Evolutionary conservation across 2,113 vertebrate species (phyloP), one percentile per base, ranked within the genome.

Genomic region (Seriola quinqueradiata): DNA sequence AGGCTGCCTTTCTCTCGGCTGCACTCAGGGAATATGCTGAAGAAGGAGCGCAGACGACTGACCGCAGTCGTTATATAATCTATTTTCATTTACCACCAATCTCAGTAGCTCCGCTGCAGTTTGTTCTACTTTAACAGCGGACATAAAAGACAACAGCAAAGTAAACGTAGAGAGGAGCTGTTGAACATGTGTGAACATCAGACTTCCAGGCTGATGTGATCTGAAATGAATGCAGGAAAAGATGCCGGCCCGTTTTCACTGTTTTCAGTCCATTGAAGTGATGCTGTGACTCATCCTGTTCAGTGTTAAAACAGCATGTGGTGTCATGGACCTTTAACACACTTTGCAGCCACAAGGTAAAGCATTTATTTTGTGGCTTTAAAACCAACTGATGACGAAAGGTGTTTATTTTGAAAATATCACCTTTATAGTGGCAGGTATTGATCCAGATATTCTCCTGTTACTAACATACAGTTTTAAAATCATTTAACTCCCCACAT

Each of bases 1-100:
- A 92, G 91, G 38, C 81, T 7, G 36, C 83, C 86, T 87, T 89
- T 92, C 86, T 88, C 68, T 70, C 32, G 5, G 55, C 25, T 81
- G 81, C 65, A 9, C 63, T 55, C 70, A 36, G 72, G 52, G 61
- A 82, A 80, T 64, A 86, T 59, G 81, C 48, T 78, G 65, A 48
- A 78, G 63, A 82, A 44, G 65, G 46, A 88, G 50, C 66, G 8
- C 28, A 36, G 64, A 54, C 58, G 42, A 73, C 69, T 44, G 64
- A 75, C 76, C 75, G 57, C 70, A 44, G 11, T 12, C 48, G 28
- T 89, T 80, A 70, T 65, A 74, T 81, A 79, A 91, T 83, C 69
- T 66, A 21, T 58, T 78, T 84, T 69, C 70, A 83, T 72, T 68
- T 32, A 61, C 59, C 60, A 14, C 52, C 17, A 16, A 4, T 50